These are phyloP conservation scores for Pseudomyrmex flavicornis DNA, from an alignment of 1,140 invertebrate species.

Conservation along the genomic window DNA sequence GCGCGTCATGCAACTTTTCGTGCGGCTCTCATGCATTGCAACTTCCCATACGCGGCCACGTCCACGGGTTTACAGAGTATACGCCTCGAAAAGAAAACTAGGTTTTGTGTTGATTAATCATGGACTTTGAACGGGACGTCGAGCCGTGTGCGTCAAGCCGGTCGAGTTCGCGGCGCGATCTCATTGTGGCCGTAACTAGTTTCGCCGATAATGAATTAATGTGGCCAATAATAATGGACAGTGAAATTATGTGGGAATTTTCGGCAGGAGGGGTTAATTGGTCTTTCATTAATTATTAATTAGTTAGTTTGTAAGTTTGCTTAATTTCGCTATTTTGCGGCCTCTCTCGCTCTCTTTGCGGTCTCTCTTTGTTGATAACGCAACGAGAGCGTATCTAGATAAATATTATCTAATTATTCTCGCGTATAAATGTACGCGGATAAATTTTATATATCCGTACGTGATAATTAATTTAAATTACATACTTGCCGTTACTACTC, in stretches of 20 bases:
- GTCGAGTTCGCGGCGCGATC: conserved; percentile 15
- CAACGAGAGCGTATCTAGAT: conserved; percentile 7
- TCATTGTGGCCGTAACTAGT: conserved; percentile 36
- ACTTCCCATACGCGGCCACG: background rate
- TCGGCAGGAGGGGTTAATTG: conserved; percentile 54
- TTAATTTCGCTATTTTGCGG: conserved; percentile 18
- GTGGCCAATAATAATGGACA: conserved; percentile 45
- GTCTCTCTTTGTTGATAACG: conserved; percentile 12
- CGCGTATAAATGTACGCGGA: background rate
- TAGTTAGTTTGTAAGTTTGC: conserved; percentile 47
- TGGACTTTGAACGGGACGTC: background rate
- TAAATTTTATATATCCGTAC: conserved; percentile 27
- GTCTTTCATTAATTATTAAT: conserved; percentile 53
- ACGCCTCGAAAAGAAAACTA: conserved; percentile 22
- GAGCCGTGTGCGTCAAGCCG: background rate
- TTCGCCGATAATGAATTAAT: conserved; percentile 53
- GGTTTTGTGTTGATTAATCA: conserved; percentile 45
- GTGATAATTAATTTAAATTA: conserved; percentile 52
- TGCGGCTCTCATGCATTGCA: conserved; percentile 16
- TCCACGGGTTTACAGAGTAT: background rate
- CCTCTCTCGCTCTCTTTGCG: background rate
- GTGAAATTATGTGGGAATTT: conserved; percentile 44
- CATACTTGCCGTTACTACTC: conserved; percentile 23
- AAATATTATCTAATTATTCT: conserved; percentile 43
- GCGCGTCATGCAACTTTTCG: conserved; percentile 52